Evolutionary conservation across 2,113 vertebrate species (phyloP).

Genomic region (Pimephales promelas): DNA sequence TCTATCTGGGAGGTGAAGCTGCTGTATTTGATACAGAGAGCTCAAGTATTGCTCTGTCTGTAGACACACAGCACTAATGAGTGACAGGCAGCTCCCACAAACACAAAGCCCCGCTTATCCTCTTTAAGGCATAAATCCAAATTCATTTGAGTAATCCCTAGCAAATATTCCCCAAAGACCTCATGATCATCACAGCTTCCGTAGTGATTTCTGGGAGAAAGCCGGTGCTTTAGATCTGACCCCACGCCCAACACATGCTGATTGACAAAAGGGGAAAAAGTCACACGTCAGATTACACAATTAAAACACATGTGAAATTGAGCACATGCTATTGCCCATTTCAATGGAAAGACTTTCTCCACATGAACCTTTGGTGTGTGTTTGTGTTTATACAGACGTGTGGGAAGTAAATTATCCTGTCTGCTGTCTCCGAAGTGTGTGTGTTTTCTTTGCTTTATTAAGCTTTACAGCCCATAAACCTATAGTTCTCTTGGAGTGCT

Average conservation of each 20-base stretch:
- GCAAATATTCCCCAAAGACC: conserved; percentile 53
- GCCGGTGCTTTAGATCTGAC: conserved; percentile 44
- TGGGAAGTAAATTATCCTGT: conserved; percentile 22
- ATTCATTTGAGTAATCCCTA: conserved; percentile 58
- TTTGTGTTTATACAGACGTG: conserved; percentile 14
- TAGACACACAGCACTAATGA: conserved; percentile 43
- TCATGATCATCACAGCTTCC: conserved; percentile 53
- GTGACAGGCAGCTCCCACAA: conserved; percentile 29
- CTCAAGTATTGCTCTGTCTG: conserved; percentile 29
- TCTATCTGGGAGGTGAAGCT: conserved; percentile 29
- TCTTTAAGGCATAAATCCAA: conserved; percentile 51
- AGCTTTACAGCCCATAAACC: conserved; percentile 16
- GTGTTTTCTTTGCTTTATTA: conserved; percentile 25
- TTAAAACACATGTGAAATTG: neutral
- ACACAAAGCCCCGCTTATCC: conserved; percentile 53
- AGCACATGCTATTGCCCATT: neutral
- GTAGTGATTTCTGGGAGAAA: conserved; percentile 37
- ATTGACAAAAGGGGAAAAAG: conserved; percentile 30
- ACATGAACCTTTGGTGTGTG: neutral
- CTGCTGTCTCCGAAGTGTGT: neutral
- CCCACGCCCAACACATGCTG: conserved; percentile 17
- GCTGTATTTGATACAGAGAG: conserved; percentile 10
- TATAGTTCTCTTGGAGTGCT: conserved; percentile 4
- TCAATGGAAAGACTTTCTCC: neutral
- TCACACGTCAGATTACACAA: conserved; percentile 7